A percentile compares a stretch with the other conserved stretches of the same genome.
Conservation (phyloP, 2,113 vertebrate genomes). For the Marcusenius ussheri region DNA sequence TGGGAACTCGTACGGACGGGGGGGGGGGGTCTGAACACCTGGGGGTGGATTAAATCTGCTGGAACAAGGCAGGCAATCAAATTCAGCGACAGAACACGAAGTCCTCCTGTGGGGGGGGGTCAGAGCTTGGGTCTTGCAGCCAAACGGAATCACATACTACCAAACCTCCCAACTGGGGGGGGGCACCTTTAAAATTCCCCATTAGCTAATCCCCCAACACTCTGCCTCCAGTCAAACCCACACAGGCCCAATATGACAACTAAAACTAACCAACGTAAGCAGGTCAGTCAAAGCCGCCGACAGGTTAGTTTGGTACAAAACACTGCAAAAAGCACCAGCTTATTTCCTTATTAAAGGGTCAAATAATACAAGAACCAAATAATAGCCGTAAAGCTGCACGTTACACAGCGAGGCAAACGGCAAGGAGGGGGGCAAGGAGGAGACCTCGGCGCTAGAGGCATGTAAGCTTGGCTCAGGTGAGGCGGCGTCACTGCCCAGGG, state of each 20-base stretch:
- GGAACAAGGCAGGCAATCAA: constrained; percentile 57
- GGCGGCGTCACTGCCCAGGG: constrained; percentile 35
- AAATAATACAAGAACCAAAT: constrained; percentile 19
- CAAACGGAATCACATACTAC: background rate
- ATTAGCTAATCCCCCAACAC: background rate
- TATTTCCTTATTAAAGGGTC: background rate
- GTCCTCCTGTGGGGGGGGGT: constrained; percentile 30
- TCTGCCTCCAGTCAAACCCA: background rate
- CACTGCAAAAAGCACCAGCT: background rate
- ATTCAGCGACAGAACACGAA: constrained; percentile 49
- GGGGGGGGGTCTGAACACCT: constrained; percentile 23
- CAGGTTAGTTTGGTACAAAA: background rate
- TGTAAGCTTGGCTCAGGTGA: constrained; percentile 45
- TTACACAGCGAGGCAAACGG: constrained; percentile 25
- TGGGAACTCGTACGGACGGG: constrained; percentile 22
- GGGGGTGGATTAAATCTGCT: constrained; percentile 56
- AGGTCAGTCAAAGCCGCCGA: background rate
- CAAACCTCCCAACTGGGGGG: background rate
- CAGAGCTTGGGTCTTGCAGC: background rate
- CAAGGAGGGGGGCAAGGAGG: constrained; percentile 13
- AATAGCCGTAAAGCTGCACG: constrained; percentile 20
- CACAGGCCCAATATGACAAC: background rate
- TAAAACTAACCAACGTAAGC: background rate
- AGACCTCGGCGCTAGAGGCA: constrained; percentile 36
- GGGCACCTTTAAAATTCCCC: background rate